Evolutionary conservation across 2,888 invertebrate species (phyloP).

Genomic region (Ellobium chinense): DNA sequence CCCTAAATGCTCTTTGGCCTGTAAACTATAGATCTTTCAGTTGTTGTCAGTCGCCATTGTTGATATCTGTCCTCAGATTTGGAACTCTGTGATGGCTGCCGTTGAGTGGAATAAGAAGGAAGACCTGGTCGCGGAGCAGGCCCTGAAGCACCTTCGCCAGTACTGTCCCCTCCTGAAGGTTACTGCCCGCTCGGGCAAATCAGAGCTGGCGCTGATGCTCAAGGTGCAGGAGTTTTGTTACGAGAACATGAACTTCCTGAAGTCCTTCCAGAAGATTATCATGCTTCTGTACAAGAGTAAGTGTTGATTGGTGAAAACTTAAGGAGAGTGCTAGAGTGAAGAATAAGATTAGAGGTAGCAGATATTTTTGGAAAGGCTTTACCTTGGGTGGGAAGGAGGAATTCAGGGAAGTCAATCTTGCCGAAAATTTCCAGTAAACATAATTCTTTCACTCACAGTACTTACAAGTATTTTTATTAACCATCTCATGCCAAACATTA

Average conservation of each 20-base stretch:
- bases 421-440: too few species aligned
- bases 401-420: too few species aligned
- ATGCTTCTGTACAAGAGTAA: conserved; percentile 96
- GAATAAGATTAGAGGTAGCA: too few species aligned
- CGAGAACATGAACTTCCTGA: conserved; percentile 99
- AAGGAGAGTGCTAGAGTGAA: too few species aligned
- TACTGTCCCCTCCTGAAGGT: conserved; percentile 92
- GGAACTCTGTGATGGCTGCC: conserved; percentile 96
- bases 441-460: too few species aligned
- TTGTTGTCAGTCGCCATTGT: too few species aligned
- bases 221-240: conserved; percentile 99
- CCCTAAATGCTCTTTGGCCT: too few species aligned
- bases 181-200: conserved; percentile 90
- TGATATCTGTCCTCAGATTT: conserved; percentile 86
- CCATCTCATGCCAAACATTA: too few species aligned
- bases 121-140: conserved; percentile 96
- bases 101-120: conserved; percentile 99
- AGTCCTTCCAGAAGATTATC: conserved; percentile 97
- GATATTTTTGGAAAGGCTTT: too few species aligned
- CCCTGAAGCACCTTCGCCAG: conserved; percentile 84
- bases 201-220: conserved; percentile 92
- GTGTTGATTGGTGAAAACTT: conserved; percentile 46
- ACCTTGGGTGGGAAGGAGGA: too few species aligned
- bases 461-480: too few species aligned
- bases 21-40: too few species aligned